Conservation (phyloP, 2,888 invertebrate genomes). For the Epicampocera succincta region DNA sequence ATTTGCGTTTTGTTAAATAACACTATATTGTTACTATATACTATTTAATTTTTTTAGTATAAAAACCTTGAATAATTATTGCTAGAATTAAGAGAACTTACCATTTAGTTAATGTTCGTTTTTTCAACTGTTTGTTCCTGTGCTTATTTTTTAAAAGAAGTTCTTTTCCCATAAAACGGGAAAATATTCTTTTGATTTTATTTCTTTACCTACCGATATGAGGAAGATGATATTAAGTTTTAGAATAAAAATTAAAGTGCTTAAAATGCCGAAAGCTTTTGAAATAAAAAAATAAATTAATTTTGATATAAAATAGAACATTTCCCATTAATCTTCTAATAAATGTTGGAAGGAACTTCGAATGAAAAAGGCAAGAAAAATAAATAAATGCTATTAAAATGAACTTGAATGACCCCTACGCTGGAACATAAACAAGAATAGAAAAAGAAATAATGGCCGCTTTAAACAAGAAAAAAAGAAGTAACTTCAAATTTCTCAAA, state of each 20-base stretch:
- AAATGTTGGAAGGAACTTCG: constrained; percentile 32
- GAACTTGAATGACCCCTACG: constrained; percentile 47
- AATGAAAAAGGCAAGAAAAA: not conserved
- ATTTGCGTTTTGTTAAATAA: constrained; percentile 12
- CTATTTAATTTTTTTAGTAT: too few relatives aligned
- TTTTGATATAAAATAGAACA: constrained; percentile 31
- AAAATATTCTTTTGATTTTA: constrained; percentile 4
- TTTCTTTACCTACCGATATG: constrained; percentile 35
- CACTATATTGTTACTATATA: too few relatives aligned
- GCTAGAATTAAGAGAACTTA: not conserved
- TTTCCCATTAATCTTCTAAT: constrained; percentile 48
- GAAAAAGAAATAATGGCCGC: constrained; percentile 24
- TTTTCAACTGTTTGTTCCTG: not conserved
- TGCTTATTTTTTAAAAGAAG: not conserved
- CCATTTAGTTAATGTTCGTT: too few relatives aligned
- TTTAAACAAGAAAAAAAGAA: not conserved
- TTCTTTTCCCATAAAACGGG: constrained; percentile 7
- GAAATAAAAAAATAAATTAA: not conserved
- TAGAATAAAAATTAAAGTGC: not conserved
- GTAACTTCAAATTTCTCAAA: constrained; percentile 32
- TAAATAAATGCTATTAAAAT: constrained; percentile 43
- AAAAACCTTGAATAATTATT: too few relatives aligned
- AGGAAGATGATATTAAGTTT: not conserved
- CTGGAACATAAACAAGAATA: not conserved
- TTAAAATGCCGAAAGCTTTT: constrained; percentile 21